These are phyloP conservation scores for Phaenicophaeus curvirostris DNA, from an alignment of 2,797 vertebrate genomes.

Conservation along the genomic window DNA sequence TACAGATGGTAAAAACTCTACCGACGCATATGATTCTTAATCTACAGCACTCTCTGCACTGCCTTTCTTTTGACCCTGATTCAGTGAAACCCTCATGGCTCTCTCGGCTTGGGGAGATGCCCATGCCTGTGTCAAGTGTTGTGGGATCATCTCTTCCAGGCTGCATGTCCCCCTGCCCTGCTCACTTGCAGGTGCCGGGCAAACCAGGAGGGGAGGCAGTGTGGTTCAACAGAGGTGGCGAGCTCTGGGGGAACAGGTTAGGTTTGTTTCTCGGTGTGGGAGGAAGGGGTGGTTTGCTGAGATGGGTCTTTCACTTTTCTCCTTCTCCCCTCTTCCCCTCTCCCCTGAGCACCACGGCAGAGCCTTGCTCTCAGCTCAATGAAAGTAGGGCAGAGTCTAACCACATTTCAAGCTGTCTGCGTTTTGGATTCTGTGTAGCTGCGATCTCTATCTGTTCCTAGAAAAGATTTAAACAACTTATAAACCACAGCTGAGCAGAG, in stretches of 20 bases:
- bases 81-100: not conserved
- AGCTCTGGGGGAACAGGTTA: accelerated
- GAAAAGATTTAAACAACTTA: constrained; percentile 51
- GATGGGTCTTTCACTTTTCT: constrained; percentile 8
- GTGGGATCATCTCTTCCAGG: not conserved
- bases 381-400: constrained; percentile 57
- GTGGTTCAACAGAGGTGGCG: not conserved
- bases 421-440: constrained; percentile 37
- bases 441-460: constrained; percentile 61
- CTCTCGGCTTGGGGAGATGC: not conserved
- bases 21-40: not conserved
- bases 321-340: not conserved
- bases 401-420: constrained; percentile 43
- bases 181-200: not conserved
- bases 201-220: not conserved
- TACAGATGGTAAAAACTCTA: not conserved
- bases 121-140: not conserved
- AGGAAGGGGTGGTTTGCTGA: not conserved
- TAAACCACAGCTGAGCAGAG: constrained; percentile 38
- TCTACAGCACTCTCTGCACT: not conserved
- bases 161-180: not conserved
- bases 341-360: constrained; percentile 9
- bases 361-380: not conserved
- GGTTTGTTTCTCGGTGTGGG: not conserved
- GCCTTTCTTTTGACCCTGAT: not conserved